Conservation (phyloP, 2,888 invertebrate genomes). For the Andrena camellia region DNA sequence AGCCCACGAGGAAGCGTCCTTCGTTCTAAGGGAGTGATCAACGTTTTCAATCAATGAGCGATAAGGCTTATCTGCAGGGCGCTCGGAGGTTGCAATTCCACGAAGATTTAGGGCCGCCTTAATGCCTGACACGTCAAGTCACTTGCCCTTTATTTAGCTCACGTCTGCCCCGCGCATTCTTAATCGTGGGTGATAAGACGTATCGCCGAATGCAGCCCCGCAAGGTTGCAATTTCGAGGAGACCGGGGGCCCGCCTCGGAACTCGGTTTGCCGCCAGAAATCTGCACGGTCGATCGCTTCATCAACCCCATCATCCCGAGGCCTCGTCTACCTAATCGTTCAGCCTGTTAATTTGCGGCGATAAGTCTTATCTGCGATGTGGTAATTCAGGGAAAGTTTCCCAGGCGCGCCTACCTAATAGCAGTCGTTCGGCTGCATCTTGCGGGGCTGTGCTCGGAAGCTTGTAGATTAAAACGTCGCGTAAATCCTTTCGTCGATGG, state of each 20-base stretch:
- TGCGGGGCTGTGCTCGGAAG: neutral
- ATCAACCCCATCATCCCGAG: conserved; percentile 18
- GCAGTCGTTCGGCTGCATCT: neutral
- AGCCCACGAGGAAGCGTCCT: neutral
- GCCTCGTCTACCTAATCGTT: conserved; percentile 38
- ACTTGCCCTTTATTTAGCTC: conserved; percentile 35
- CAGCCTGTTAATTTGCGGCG: conserved; percentile 41
- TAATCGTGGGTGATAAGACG: conserved; percentile 49
- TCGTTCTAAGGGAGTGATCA: conserved; percentile 44
- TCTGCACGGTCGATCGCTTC: conserved; percentile 30
- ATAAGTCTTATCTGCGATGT: conserved; percentile 33
- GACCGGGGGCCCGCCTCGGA: neutral
- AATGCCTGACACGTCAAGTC: conserved; percentile 25
- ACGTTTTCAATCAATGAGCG: conserved; percentile 53
- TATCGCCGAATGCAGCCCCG: conserved; percentile 10
- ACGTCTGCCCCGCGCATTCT: conserved; percentile 25
- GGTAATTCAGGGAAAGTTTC: conserved; percentile 26
- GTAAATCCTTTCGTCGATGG: neutral
- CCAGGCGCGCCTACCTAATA: neutral
- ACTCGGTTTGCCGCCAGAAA: conserved; percentile 20
- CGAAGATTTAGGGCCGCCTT: conserved; percentile 37
- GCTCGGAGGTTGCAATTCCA: conserved; percentile 35
- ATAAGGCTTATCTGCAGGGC: conserved; percentile 47
- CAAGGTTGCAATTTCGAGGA: conserved; percentile 21
- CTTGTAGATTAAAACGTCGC: neutral